Base-by-base conservation (phyloP, 2,113 vertebrate genomes). In the Garra rufa region DNA sequence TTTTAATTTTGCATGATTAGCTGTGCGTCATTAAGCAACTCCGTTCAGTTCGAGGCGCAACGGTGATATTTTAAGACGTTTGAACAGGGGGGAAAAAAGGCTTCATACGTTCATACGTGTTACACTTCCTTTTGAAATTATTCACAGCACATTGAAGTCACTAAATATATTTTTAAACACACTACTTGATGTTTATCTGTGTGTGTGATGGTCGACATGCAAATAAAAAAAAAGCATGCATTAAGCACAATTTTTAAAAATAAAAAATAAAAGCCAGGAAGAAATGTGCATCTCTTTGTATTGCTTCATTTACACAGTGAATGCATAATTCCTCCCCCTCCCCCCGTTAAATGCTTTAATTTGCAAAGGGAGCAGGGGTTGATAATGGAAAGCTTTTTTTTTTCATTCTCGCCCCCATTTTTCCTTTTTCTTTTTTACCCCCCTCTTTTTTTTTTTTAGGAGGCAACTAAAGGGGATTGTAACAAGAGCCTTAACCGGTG, bases 1-100 rank as follows among this genome's bases (percentile, higher is more conserved):
- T 98, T 98, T 97, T 50, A 97, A 98, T 98, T 99, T 97, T 97
- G 96, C 96, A 97, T 98, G 97, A 99, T 98, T 99, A 99, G 97
- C 97, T 97, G 95, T 98, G 96, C 96, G 95, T 98, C 98, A 98
- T 98, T 98, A 97, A 96, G 96, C 95, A 96, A 96, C 95, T 97
- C 96, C 92, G 94, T 91, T 97, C 95, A 95, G 92, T 95, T n/a
- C 93, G 95, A 94, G 94, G 95, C 93, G 86, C 91, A 93, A 94
- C 94, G 92, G 93, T 94, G 95, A 95, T 96, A 95, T 96, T 97
- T 96, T 94, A 96, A 95, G 92, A 93, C 94, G 93, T 94, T 91
- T 93, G 67, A 77, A 59, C 63, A 78, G 11, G 10, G 34, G 9
- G 41, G 2, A 69, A 61, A 65, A 73, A 83, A 14, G 38, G 43